Evolutionary conservation across 2,888 invertebrate genomes (phyloP), one percentile per base, ranked within the genome.

Genomic region (Cataglyphis albicans): DNA sequence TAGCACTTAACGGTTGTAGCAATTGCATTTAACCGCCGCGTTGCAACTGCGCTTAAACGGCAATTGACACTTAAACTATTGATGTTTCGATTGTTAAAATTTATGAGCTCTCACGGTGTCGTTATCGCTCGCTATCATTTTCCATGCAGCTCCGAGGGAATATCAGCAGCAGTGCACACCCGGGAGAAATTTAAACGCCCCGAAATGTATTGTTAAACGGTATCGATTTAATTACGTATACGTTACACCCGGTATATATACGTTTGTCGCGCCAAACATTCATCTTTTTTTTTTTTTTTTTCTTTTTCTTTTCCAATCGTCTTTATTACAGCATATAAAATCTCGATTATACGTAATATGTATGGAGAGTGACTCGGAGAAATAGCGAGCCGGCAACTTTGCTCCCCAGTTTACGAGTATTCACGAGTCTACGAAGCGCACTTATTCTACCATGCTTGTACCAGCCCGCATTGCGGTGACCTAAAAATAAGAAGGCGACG

Each of bases 401-500:
- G 18, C 25, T 52, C n/a, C 65, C 18, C 65, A 35, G 21, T 35
- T 35, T 25, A 64, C 41, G 41, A 48, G 18, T 44, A 4, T 6
- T 44, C 44, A 15, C 15, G 44, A 44, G 18, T 44, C 5, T 44
- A 48, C 48, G 18, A 21, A 21, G 6, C 48, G 48, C 18, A 18
- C 6, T 48, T 48, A 25, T 25, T 25, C 48, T 48, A 52, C 21
- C 61, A 35, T 18, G 55, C 25, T 68, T 15, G n/a, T 21, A 44
- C 59, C 44, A 35, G 44, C 52, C 86, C 84, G 88, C 90, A 89
- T 67, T 88, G 87, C 87, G 87, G 82, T 84, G 84, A 85, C 80
- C 82, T 86, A 87, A 86, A 90, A 87, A 86, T 84, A 87, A 88
- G 85, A 85, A 86, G 87, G 78, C 72, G 32, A 80, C 35, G 59